These are phyloP conservation scores for Montipora capricornis DNA, from an alignment of 64 coral and sea anemone species.

Conservation along the genomic window DNA sequence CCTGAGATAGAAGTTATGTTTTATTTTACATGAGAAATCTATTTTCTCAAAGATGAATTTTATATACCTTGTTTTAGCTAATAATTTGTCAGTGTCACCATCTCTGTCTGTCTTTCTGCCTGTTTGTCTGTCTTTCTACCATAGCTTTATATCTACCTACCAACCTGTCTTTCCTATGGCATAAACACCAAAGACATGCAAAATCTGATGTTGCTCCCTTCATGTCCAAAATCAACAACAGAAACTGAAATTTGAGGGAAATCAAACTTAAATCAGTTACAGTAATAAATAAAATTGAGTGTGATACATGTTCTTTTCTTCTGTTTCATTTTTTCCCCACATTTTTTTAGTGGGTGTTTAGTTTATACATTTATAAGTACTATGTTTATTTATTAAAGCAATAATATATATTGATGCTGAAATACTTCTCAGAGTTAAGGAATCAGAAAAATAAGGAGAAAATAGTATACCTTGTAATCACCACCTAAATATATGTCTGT, in stretches of 20 bases:
- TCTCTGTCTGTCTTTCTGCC: too few relatives aligned
- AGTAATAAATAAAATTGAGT: not conserved
- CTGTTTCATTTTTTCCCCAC: not conserved
- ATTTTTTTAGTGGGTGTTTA: not conserved
- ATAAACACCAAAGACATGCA: not conserved
- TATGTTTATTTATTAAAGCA: not conserved
- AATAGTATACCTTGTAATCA: not conserved
- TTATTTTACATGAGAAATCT: too few relatives aligned
- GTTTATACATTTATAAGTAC: not conserved
- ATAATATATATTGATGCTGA: not conserved
- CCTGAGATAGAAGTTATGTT: too few relatives aligned
- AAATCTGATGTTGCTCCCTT: not conserved
- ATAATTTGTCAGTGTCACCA: too few relatives aligned
- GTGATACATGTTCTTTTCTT: not conserved
- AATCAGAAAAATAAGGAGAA: not conserved
- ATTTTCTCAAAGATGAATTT: too few relatives aligned
- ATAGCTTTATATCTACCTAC: too few relatives aligned
- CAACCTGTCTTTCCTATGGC: slow-evolving; percentile 9
- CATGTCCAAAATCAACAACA: not conserved
- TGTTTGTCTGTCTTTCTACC: too few relatives aligned
- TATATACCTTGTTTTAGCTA: too few relatives aligned
- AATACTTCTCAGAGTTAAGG: not conserved
- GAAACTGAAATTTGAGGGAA: not conserved
- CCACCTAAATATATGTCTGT: not conserved
- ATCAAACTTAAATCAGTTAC: not conserved